Evolutionary conservation across 2,113 vertebrate genomes (phyloP).

Genomic region (Microcebus griseorufus): DNA sequence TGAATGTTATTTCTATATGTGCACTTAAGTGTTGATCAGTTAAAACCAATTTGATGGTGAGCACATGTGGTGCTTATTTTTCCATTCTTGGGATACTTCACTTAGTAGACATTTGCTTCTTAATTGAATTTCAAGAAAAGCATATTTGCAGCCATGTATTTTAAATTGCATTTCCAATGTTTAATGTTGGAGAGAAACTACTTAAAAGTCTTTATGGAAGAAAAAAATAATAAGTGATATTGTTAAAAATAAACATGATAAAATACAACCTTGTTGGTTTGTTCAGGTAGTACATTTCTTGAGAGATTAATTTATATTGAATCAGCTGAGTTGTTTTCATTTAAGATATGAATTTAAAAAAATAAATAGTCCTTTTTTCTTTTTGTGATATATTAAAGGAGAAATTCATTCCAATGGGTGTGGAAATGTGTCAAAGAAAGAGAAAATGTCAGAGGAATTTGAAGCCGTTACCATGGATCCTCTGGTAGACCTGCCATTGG

Average conservation of each 20-base stretch:
- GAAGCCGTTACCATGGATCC: constrained; percentile 72
- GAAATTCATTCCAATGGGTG: constrained; percentile 71
- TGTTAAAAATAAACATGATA: constrained; percentile 3
- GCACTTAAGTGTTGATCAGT: too few relatives aligned
- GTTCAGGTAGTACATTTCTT: neutral
- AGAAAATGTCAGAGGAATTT: constrained; percentile 53
- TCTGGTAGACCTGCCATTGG: constrained; percentile 90
- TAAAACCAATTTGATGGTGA: too few relatives aligned
- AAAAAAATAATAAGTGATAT: neutral
- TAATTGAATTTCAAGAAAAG: constrained; percentile 23
- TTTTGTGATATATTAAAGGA: constrained; percentile 54
- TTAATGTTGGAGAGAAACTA: constrained; percentile 19
- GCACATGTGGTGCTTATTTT: too few relatives aligned
- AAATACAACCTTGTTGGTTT: neutral
- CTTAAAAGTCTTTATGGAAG: neutral
- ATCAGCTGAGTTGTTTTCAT: constrained; percentile 1
- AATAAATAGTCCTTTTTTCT: constrained; percentile 21
- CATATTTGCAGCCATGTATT: neutral
- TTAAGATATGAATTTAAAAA: neutral
- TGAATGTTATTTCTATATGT: too few relatives aligned
- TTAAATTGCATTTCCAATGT: constrained; percentile 20
- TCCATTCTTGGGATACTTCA: too few relatives aligned
- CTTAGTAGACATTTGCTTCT: neutral
- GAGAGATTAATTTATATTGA: constrained; percentile 6
- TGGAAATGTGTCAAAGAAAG: constrained; percentile 74